phyloP scores from a whole-genome alignment of 1,140 invertebrate species.

The Drepana arcuata region DNA sequence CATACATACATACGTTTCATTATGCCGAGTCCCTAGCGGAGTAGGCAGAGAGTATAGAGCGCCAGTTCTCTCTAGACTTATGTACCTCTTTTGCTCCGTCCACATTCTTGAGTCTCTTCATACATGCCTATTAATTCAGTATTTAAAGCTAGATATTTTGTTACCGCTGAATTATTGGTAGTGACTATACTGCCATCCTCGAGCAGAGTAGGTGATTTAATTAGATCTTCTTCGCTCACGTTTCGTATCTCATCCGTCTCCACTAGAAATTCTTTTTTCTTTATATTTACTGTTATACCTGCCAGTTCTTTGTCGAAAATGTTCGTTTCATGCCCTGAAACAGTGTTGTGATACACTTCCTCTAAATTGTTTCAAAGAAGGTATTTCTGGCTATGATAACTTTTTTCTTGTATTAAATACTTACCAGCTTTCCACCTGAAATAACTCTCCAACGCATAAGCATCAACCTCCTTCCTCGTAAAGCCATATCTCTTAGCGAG shows the following conservation, averaged over 20 bases:
- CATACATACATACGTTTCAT: too few relatives aligned
- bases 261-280: slow-evolving; percentile 83
- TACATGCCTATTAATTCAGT: too few relatives aligned
- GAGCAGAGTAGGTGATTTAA: slow-evolving; percentile 85
- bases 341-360: too few relatives aligned
- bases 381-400: too few relatives aligned
- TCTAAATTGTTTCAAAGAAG: too few relatives aligned
- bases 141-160: too few relatives aligned
- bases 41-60: too few relatives aligned
- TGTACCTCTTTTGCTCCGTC: too few relatives aligned
- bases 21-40: too few relatives aligned
- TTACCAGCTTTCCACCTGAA: slow-evolving; percentile 84
- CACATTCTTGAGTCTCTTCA: too few relatives aligned
- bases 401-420: too few relatives aligned
- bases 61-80: too few relatives aligned
- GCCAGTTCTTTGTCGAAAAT: slow-evolving; percentile 91
- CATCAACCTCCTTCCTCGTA: slow-evolving; percentile 87
- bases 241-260: slow-evolving; percentile 92
- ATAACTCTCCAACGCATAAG: slow-evolving; percentile 88
- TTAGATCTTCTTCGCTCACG: slow-evolving; percentile 84
- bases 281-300: slow-evolving; percentile 85
- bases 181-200: slow-evolving; percentile 94
- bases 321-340: slow-evolving; percentile 76
- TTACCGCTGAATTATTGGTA: slow-evolving; percentile 92
- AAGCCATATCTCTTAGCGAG: slow-evolving; percentile 91